Conservation (phyloP, 1,140 invertebrate genomes). For the Cydia strobilella region DNA sequence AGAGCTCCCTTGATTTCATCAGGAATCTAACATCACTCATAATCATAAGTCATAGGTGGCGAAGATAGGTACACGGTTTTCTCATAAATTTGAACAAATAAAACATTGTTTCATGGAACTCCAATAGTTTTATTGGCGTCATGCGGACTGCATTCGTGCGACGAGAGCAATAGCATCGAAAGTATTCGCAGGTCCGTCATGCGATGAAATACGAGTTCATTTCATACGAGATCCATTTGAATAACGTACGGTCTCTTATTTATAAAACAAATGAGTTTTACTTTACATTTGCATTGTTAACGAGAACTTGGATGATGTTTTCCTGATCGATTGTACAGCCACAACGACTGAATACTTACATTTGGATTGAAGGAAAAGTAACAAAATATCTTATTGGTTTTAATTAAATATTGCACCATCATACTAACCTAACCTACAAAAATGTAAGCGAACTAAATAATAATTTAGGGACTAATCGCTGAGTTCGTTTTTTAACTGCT, state of each 20-base stretch:
- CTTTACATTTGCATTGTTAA: background rate
- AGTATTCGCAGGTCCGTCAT: conserved; percentile 27
- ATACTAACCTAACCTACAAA: too few relatives aligned
- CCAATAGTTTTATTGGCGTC: conserved; percentile 17
- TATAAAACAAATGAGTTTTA: conserved; percentile 1
- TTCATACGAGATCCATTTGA: conserved; percentile 7
- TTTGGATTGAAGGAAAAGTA: too few relatives aligned
- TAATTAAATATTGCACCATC: too few relatives aligned
- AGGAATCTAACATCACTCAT: too few relatives aligned
- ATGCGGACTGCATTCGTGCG: conserved; percentile 17
- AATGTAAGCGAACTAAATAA: too few relatives aligned
- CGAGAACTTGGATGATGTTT: background rate
- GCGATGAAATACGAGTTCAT: conserved; percentile 20
- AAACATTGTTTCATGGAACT: conserved; percentile 2
- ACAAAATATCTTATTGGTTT: too few relatives aligned
- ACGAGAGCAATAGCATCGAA: conserved; percentile 18
- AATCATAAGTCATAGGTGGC: too few relatives aligned
- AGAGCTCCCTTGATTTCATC: too few relatives aligned
- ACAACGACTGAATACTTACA: too few relatives aligned
- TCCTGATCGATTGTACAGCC: background rate
- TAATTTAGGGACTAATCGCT: too few relatives aligned
- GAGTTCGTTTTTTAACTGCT: too few relatives aligned
- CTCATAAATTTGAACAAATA: background rate
- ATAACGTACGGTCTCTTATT: conserved; percentile 11
- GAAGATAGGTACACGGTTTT: background rate